phyloP scores from a whole-genome alignment of 2,888 invertebrate genomes.

The Exocentrus adspersus region DNA sequence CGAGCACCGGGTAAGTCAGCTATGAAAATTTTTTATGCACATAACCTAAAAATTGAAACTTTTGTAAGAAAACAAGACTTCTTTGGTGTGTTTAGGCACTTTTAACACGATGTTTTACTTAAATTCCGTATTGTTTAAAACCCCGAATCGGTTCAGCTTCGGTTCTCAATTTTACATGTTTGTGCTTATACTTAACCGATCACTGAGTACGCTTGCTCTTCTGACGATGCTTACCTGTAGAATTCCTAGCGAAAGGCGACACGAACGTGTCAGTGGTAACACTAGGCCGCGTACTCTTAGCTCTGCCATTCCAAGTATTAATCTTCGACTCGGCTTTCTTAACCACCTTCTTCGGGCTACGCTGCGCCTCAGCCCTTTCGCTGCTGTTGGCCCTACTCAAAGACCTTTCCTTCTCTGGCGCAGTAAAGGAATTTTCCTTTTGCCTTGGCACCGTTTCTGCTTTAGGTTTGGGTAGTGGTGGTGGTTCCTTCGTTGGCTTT shows the following conservation, averaged over 20 bases:
- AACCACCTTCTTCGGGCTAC: slow-evolving; percentile 58
- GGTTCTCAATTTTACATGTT: no score
- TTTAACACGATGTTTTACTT: no score
- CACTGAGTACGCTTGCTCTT: no score
- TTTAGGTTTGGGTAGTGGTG: slow-evolving; percentile 30
- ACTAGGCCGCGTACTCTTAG: slow-evolving; percentile 63
- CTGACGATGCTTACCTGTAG: slow-evolving; percentile 51
- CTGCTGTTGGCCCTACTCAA: slow-evolving; percentile 60
- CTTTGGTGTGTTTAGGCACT: no score
- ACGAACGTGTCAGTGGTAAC: slow-evolving; percentile 74
- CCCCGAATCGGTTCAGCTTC: no score
- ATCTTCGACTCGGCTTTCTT: slow-evolving; percentile 62
- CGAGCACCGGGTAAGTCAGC: no score
- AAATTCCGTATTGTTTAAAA: no score
- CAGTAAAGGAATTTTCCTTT: slow-evolving; percentile 22
- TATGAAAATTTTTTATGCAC: no score
- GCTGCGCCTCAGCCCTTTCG: slow-evolving; percentile 58
- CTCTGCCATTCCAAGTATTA: slow-evolving; percentile 79
- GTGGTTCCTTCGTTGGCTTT: slow-evolving; percentile 31
- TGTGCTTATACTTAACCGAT: no score
- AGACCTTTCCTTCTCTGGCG: slow-evolving; percentile 30
- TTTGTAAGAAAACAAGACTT: no score
- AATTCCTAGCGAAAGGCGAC: slow-evolving; percentile 54
- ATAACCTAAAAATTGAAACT: no score
- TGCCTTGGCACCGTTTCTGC: slow-evolving; percentile 19